A percentile compares a stretch with the other conserved stretches of the same genome.
phyloP scores from a whole-genome alignment of 2,797 vertebrate genomes.

The Phylloscopus collybita region DNA sequence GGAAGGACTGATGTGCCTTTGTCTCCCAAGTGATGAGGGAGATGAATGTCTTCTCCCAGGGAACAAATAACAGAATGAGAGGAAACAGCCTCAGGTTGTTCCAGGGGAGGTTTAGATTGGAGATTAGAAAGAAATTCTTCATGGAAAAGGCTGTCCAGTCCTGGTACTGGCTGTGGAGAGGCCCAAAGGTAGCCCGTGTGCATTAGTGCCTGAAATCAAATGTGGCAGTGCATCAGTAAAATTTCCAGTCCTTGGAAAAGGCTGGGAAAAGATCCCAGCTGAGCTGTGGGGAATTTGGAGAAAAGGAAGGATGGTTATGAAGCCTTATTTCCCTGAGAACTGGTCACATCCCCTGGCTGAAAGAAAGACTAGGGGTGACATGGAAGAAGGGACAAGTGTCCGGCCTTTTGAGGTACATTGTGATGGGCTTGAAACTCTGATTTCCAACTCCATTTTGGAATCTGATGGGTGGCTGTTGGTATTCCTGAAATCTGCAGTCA shows the following conservation, averaged over 20 bases:
- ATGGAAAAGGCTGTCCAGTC: neutral
- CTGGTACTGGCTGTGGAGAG: neutral
- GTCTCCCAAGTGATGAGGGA: neutral
- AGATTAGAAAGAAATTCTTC: neutral
- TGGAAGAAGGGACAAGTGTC: neutral
- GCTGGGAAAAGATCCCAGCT: neutral
- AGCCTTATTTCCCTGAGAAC: neutral
- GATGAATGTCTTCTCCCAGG: neutral
- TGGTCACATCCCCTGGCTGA: neutral
- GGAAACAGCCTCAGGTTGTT: neutral
- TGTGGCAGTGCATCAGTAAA: neutral
- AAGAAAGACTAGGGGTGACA: neutral
- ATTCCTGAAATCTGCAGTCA: neutral
- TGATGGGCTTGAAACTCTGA: neutral
- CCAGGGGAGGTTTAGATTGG: neutral
- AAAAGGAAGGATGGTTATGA: neutral
- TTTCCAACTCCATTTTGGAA: neutral
- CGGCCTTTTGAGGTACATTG: neutral
- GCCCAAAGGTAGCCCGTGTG: fast-evolving
- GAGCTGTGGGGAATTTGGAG: neutral
- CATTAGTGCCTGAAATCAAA: neutral
- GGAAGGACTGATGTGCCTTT: neutral
- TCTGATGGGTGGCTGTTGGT: neutral
- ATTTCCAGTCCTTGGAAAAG: neutral
- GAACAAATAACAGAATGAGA: neutral